phyloP scores from a whole-genome alignment of 2,888 invertebrate genomes.

The Emmelina monodactyla region DNA sequence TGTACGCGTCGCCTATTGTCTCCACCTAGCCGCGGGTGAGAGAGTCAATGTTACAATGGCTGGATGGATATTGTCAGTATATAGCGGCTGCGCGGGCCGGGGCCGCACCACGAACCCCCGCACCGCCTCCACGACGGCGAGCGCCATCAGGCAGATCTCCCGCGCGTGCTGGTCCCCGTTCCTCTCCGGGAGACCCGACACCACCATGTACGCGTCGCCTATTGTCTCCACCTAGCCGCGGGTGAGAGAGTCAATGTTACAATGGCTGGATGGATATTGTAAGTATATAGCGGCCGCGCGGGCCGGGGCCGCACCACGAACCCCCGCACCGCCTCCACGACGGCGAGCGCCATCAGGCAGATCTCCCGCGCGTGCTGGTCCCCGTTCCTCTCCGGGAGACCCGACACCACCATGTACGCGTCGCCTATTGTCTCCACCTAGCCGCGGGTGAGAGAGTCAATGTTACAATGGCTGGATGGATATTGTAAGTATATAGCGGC shows the following conservation, averaged over 20 bases:
- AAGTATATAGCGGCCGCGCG: too few species aligned
- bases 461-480: too few species aligned
- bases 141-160: conserved; percentile 85
- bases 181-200: conserved; percentile 87
- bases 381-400: conserved; percentile 89
- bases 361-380: conserved; percentile 92
- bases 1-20: conserved; percentile 90
- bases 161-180: conserved; percentile 90
- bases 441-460: too few species aligned
- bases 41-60: too few species aligned
- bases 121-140: conserved; percentile 88
- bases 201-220: conserved; percentile 92
- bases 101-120: conserved; percentile 89
- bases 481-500: too few species aligned
- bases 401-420: conserved; percentile 91
- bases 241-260: too few species aligned
- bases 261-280: too few species aligned
- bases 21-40: too few species aligned
- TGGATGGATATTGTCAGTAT: too few species aligned
- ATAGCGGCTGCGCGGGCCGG: conserved; percentile 84
- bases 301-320: conserved; percentile 92
- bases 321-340: conserved; percentile 86
- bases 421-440: conserved; percentile 91
- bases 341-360: conserved; percentile 81
- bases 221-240: conserved; percentile 89